A percentile compares a stretch with the other conserved stretches of the same genome.
phyloP scores from a whole-genome alignment of 2,888 invertebrate genomes.

The Erebia ligea region DNA sequence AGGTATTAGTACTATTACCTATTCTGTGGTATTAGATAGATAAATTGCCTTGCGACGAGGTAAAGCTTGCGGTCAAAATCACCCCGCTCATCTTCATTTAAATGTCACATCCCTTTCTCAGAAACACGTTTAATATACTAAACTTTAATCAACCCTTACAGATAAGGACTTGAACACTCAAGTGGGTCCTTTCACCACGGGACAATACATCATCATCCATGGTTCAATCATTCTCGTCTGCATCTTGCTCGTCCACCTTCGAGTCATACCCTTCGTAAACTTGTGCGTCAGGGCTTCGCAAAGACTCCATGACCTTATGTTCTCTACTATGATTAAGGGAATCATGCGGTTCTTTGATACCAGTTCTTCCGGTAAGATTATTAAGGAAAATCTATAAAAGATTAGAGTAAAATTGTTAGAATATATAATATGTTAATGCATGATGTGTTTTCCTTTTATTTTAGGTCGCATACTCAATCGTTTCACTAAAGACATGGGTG shows the following conservation, averaged over 20 bases:
- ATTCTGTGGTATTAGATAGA: too few relatives aligned
- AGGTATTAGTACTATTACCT: too few relatives aligned
- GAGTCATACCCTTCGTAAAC: slow-evolving; percentile 86
- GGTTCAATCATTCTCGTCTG: slow-evolving; percentile 76
- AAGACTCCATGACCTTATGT: slow-evolving; percentile 88
- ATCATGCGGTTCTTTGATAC: slow-evolving; percentile 90
- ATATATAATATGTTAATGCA: background rate
- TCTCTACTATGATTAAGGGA: slow-evolving; percentile 79
- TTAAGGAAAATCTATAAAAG: too few relatives aligned
- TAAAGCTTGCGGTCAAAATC: too few relatives aligned
- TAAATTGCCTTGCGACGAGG: too few relatives aligned
- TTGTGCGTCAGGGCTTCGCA: slow-evolving; percentile 86
- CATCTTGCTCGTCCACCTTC: slow-evolving; percentile 82
- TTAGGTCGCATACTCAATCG: slow-evolving; percentile 88
- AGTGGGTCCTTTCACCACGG: slow-evolving; percentile 69
- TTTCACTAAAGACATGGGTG: slow-evolving; percentile 94
- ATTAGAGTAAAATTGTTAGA: background rate
- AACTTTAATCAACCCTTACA: slow-evolving; percentile 56
- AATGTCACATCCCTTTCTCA: too few relatives aligned
- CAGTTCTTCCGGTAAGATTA: slow-evolving; percentile 86
- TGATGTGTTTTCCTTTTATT: slow-evolving; percentile 21
- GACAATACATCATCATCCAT: slow-evolving; percentile 85
- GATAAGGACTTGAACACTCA: slow-evolving; percentile 65
- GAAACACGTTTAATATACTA: background rate
- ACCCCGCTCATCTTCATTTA: too few relatives aligned